These are phyloP conservation scores for Gopherus evgoodei DNA, from an alignment of 2,113 vertebrate species.

Conservation along the genomic window DNA sequence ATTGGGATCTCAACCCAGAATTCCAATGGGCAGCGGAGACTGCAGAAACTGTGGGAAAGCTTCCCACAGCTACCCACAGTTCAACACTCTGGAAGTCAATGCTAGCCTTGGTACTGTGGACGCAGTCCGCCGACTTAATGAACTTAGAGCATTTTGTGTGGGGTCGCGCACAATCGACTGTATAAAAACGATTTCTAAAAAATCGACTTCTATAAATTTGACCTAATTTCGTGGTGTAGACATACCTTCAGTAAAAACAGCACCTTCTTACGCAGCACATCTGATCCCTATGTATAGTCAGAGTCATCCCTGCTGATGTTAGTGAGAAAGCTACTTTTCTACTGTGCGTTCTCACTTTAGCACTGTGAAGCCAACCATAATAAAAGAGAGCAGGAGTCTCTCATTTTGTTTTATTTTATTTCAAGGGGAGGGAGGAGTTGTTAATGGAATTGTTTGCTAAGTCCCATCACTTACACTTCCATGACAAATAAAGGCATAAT, in stretches of 20 bases:
- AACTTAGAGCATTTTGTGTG: no score
- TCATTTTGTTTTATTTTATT: not conserved
- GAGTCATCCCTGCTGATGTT: not conserved
- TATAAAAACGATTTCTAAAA: no score
- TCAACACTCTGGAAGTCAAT: no score
- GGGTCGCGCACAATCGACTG: no score
- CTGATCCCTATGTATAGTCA: rapidly evolving
- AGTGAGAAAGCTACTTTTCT: not conserved
- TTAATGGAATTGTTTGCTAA: not conserved
- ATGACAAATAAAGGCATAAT: rapidly evolving
- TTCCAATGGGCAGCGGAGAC: no score
- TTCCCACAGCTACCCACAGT: no score
- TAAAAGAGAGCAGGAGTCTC: not conserved
- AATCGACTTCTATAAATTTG: no score
- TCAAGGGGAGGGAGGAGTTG: not conserved
- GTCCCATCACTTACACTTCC: not conserved
- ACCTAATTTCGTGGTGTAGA: no score
- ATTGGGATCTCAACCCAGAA: no score
- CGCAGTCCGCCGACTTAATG: no score
- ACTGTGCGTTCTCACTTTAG: not conserved
- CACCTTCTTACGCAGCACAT: not conserved
- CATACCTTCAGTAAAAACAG: not conserved
- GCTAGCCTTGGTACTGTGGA: no score
- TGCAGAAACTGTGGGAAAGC: no score
- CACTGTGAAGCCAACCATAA: not conserved